These are phyloP conservation scores for Megaceryle torquata DNA, from an alignment of 2,113 vertebrate species.

Conservation along the genomic window DNA sequence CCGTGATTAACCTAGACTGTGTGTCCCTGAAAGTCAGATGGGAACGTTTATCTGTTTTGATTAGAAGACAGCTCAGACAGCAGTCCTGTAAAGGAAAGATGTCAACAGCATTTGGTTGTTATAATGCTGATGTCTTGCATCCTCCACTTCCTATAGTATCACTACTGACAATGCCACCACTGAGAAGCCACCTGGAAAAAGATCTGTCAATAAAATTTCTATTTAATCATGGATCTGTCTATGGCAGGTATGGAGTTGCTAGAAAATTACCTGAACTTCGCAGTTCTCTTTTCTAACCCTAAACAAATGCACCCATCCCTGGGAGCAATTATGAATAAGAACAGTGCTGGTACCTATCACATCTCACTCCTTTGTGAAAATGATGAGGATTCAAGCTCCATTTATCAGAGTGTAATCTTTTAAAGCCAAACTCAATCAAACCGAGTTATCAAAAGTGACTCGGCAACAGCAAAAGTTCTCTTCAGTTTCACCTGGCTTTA, in stretches of 20 bases:
- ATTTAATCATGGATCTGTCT: not conserved
- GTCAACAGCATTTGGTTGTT: not conserved
- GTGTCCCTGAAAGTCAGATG: not conserved
- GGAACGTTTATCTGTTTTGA: not conserved
- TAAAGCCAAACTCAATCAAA: not conserved
- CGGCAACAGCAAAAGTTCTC: not conserved
- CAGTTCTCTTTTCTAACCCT: not conserved
- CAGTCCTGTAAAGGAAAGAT: not conserved
- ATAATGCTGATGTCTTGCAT: not conserved
- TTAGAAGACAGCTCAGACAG: not conserved
- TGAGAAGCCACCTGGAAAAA: not conserved
- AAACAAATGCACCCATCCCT: not conserved
- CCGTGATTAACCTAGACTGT: not conserved
- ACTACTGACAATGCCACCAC: not conserved
- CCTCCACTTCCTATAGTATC: not conserved
- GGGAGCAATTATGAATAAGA: not conserved
- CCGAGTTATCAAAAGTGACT: not conserved
- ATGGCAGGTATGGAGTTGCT: not conserved
- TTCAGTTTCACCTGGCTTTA: not conserved
- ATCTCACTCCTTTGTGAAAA: not conserved
- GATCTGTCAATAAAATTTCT: not conserved
- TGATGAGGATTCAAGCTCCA: not conserved
- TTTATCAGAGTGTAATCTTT: not conserved
- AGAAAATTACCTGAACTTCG: not conserved
- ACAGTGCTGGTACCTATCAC: not conserved